Percentiles rank a stretch among this genome's conserved stretches.
phyloP scores from a whole-genome alignment of 2,797 vertebrate species.

The Urocyon cinereoargenteus region DNA sequence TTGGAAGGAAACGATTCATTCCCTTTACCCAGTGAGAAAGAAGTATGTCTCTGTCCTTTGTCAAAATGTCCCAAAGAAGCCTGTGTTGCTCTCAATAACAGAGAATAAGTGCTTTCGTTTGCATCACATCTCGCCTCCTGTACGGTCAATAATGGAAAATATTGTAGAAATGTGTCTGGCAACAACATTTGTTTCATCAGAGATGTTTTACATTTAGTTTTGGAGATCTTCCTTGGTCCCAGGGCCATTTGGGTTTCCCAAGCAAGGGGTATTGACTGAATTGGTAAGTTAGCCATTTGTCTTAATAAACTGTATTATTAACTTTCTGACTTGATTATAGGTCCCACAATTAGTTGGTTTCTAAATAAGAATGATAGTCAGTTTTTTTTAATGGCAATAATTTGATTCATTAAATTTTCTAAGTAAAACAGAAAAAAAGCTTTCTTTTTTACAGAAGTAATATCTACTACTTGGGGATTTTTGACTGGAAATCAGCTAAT shows the following conservation, averaged over 20 bases:
- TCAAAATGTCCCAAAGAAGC: not conserved
- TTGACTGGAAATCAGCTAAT: not conserved
- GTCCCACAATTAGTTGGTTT: conserved; percentile 15
- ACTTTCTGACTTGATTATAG: conserved; percentile 26
- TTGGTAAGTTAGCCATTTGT: not conserved
- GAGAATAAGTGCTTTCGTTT: not conserved
- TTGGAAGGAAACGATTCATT: conserved; percentile 15
- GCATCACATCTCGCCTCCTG: not conserved
- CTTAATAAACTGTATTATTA: conserved; percentile 38
- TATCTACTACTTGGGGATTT: not conserved
- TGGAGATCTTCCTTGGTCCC: not conserved
- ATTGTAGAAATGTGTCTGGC: not conserved
- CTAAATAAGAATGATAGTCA: conserved; percentile 44
- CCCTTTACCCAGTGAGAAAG: not conserved
- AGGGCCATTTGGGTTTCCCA: not conserved
- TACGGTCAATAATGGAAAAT: not conserved
- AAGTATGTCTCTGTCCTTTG: not conserved
- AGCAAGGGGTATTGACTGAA: not conserved
- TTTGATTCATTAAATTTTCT: conserved; percentile 49
- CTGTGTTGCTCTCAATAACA: not conserved
- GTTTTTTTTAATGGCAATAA: not conserved
- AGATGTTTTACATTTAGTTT: not conserved
- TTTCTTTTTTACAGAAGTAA: conserved; percentile 31
- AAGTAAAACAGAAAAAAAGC: not conserved
- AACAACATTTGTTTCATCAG: not conserved